These are phyloP conservation scores for Philonicus albiceps DNA, from an alignment of 2,888 invertebrate genomes.

Conservation along the genomic window DNA sequence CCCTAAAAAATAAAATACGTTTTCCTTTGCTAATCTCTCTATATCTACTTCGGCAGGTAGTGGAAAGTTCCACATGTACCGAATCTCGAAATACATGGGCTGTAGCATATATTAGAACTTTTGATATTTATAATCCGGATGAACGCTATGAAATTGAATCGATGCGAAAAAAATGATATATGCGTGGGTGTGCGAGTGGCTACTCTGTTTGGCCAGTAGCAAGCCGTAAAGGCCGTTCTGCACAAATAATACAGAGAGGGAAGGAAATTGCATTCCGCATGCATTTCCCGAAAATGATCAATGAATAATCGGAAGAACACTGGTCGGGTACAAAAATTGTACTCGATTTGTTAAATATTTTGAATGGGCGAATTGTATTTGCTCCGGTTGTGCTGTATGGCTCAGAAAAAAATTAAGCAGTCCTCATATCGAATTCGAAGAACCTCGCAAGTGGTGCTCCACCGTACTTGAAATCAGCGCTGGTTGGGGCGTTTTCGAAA, in stretches of 20 bases:
- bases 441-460: not conserved
- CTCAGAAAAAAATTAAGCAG: not conserved
- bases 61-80: not conserved
- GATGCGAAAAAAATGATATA: not conserved
- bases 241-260: not conserved
- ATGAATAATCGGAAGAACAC: conserved; percentile 16
- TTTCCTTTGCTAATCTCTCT: not conserved
- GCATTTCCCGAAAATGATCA: conserved; percentile 17
- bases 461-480: not conserved
- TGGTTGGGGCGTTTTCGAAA: not conserved
- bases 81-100: not conserved
- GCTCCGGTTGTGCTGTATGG: not conserved
- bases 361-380: not conserved
- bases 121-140: not conserved
- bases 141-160: not conserved
- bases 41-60: not conserved
- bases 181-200: not conserved
- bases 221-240: not conserved
- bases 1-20: not conserved
- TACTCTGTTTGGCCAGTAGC: not conserved
- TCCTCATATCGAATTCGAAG: not conserved
- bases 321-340: not conserved
- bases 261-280: conserved; percentile 22
- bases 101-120: not conserved
- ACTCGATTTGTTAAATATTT: not conserved